Conservation (phyloP, 2,888 invertebrate genomes). For the Pherbina coryleti region DNA sequence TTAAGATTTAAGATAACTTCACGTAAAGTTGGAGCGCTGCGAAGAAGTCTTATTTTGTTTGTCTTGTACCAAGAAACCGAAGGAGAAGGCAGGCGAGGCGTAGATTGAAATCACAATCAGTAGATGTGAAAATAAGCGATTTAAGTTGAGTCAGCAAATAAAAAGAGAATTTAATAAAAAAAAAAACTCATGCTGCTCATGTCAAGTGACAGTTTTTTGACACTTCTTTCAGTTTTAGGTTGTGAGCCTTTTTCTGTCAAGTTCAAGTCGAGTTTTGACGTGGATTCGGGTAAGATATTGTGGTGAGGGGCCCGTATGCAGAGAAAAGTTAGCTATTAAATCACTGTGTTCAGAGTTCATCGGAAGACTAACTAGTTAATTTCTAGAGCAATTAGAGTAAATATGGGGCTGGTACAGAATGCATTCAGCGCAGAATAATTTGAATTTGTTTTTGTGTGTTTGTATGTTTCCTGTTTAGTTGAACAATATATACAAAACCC, state of each 20-base stretch:
- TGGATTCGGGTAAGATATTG: neutral
- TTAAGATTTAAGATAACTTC: conserved; percentile 34
- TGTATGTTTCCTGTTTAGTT: too few relatives aligned
- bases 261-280: neutral
- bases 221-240: neutral
- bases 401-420: too few relatives aligned
- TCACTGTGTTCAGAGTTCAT: too few relatives aligned
- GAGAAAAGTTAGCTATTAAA: too few relatives aligned
- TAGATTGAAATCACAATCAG: conserved; percentile 11
- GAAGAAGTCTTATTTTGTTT: conserved; percentile 20
- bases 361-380: too few relatives aligned
- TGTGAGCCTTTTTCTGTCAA: neutral
- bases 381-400: too few relatives aligned
- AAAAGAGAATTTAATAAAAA: conserved; percentile 27
- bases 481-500: too few relatives aligned
- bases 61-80: neutral
- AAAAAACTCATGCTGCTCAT: conserved; percentile 1
- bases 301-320: too few relatives aligned
- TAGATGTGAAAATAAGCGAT: conserved; percentile 9
- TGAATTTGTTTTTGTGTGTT: too few relatives aligned
- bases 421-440: too few relatives aligned
- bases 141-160: conserved; percentile 3
- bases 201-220: conserved; percentile 27
- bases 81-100: neutral
- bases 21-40: neutral